A percentile compares a stretch with the other conserved stretches of the same genome.
These are phyloP conservation scores for Chaetodon trifasciatus DNA, from an alignment of 2,797 vertebrate species.

Conservation along the genomic window DNA sequence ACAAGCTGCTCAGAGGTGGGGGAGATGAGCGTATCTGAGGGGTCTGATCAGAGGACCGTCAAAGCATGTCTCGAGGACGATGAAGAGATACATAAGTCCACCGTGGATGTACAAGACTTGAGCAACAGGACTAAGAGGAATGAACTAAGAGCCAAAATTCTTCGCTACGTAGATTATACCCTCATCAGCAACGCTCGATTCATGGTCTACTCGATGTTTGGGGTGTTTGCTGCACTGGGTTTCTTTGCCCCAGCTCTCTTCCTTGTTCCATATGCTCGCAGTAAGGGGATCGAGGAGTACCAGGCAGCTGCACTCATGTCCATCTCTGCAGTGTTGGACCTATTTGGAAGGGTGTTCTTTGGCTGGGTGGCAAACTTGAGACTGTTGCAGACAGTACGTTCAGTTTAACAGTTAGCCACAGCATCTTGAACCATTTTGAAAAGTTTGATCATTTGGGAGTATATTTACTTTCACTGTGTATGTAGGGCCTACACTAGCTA, in stretches of 20 bases:
- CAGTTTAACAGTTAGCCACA: neutral
- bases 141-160: constrained; percentile 50
- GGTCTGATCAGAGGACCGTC: neutral
- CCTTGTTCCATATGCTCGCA: constrained; percentile 84
- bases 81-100: neutral
- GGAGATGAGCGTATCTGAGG: constrained; percentile 17
- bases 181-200: constrained; percentile 75
- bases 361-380: constrained; percentile 86
- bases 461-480: too few relatives aligned
- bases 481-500: too few relatives aligned
- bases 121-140: neutral
- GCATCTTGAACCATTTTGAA: too few relatives aligned
- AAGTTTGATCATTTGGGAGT: too few relatives aligned
- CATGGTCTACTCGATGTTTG: constrained; percentile 85
- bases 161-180: constrained; percentile 75
- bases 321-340: constrained; percentile 80
- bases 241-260: constrained; percentile 85
- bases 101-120: neutral
- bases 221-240: constrained; percentile 84
- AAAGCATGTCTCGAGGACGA: neutral
- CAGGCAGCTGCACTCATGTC: constrained; percentile 84
- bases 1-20: neutral
- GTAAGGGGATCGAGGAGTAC: constrained; percentile 82
- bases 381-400: constrained; percentile 70
- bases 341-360: constrained; percentile 82